Evolutionary conservation across 1,140 invertebrate genomes (phyloP).

Genomic region (Tetragonula clypearis): DNA sequence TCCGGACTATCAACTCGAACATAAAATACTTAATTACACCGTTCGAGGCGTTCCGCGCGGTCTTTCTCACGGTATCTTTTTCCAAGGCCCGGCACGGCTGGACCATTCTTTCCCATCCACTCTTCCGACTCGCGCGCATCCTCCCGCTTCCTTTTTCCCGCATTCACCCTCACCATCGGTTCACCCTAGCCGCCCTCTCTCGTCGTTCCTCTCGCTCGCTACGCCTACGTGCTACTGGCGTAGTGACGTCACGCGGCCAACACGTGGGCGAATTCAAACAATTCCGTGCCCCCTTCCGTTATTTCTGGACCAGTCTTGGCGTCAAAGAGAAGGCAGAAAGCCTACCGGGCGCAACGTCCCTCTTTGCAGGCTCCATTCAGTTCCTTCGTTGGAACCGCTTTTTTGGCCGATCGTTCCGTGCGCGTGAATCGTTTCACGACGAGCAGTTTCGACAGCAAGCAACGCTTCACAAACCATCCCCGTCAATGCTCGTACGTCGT

Average conservation of each 20-base stretch:
- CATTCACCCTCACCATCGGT: slow-evolving; percentile 37
- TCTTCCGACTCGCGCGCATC: not conserved
- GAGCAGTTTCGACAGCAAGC: not conserved
- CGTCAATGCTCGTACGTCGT: slow-evolving; percentile 4
- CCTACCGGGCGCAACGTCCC: not conserved
- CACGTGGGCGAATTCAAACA: slow-evolving; percentile 79
- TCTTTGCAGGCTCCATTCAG: not conserved
- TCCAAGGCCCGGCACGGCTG: too few species aligned
- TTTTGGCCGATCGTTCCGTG: not conserved
- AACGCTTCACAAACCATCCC: not conserved
- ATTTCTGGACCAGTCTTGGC: slow-evolving; percentile 42
- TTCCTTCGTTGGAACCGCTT: not conserved
- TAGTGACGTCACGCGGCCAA: slow-evolving; percentile 75
- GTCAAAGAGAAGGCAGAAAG: not conserved
- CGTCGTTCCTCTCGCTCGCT: slow-evolving; percentile 26
- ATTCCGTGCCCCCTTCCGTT: slow-evolving; percentile 37
- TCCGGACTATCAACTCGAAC: not conserved
- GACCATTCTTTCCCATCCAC: slow-evolving; percentile 28
- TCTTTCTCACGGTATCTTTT: slow-evolving; percentile 54
- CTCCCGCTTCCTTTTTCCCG: not conserved
- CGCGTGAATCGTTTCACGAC: not conserved
- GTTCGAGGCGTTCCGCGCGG: not conserved
- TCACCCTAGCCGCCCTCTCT: slow-evolving; percentile 4
- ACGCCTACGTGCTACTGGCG: slow-evolving; percentile 71
- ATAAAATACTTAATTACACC: not conserved